phyloP scores from a whole-genome alignment of 2,797 vertebrate species.

The Poeciliopsis gracilis region DNA sequence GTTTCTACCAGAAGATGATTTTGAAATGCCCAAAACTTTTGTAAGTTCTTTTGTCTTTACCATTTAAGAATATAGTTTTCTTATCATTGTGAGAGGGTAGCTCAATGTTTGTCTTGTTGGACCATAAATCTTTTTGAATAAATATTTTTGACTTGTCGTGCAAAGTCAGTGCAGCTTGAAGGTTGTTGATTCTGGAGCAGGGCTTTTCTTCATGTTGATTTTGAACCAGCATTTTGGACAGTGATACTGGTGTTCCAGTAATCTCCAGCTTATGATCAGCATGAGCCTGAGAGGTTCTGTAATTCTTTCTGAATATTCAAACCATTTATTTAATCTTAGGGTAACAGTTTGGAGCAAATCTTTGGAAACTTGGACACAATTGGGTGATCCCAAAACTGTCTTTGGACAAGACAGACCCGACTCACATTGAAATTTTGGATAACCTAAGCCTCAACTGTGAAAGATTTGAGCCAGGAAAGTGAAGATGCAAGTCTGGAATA shows the following conservation, averaged over 20 bases:
- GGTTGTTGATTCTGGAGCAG: not conserved
- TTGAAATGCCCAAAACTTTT: not conserved
- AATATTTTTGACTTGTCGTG: not conserved
- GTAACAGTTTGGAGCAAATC: not conserved
- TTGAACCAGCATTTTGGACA: not conserved
- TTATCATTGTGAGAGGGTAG: not conserved
- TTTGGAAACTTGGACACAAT: not conserved
- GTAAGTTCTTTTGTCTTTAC: not conserved
- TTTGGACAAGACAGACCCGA: not conserved
- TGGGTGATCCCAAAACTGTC: not conserved
- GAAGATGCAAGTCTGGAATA: not conserved
- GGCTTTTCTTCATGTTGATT: not conserved
- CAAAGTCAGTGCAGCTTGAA: not conserved
- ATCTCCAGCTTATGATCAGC: not conserved
- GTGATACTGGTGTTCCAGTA: not conserved
- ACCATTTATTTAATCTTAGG: not conserved
- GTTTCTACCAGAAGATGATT: not conserved
- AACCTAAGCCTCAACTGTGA: not conserved
- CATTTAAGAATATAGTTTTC: not conserved
- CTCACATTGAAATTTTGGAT: not conserved
- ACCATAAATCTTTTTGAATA: not conserved
- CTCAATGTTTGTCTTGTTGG: not conserved
- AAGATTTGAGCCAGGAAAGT: not conserved
- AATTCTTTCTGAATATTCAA: not conserved
- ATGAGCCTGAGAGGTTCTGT: not conserved